Evolutionary conservation across 2,797 vertebrate genomes (phyloP).

Genomic region (Pachyuromys duprasi): DNA sequence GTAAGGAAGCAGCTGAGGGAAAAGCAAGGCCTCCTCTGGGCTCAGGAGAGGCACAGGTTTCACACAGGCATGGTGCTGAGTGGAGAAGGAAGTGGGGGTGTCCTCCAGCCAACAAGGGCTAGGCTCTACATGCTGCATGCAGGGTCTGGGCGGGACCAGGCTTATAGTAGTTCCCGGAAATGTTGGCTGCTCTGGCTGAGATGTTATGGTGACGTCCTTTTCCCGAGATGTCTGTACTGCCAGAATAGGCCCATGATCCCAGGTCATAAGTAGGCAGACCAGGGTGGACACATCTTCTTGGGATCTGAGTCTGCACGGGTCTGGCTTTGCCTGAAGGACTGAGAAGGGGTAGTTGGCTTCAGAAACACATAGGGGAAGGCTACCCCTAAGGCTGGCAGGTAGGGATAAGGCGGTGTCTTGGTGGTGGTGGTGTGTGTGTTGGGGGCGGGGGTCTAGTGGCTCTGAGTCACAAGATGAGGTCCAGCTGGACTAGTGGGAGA

Average conservation of each 20-base stretch:
- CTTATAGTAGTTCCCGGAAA: background rate
- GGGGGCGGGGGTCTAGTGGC: background rate
- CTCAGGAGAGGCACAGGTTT: background rate
- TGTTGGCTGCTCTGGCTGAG: background rate
- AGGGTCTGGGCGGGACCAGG: background rate
- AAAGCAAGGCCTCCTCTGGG: background rate
- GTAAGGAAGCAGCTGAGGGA: background rate
- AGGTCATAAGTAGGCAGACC: background rate
- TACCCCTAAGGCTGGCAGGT: background rate
- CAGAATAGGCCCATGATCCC: background rate
- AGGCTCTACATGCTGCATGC: background rate
- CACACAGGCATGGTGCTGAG: background rate
- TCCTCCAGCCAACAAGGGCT: no score
- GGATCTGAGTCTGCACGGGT: background rate
- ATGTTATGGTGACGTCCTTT: background rate
- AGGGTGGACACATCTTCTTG: background rate
- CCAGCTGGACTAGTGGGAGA: background rate
- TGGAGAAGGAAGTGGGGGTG: accelerated
- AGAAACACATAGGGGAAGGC: background rate
- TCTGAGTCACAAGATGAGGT: background rate
- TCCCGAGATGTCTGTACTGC: background rate
- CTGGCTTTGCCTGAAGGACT: background rate
- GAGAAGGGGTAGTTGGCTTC: background rate
- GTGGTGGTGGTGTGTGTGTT: background rate
- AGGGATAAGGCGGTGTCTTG: background rate